Percentiles rank a stretch among this genome's conserved stretches.
phyloP scores from a whole-genome alignment of 2,888 invertebrate species.

The Caenorhabditis sp. region DNA sequence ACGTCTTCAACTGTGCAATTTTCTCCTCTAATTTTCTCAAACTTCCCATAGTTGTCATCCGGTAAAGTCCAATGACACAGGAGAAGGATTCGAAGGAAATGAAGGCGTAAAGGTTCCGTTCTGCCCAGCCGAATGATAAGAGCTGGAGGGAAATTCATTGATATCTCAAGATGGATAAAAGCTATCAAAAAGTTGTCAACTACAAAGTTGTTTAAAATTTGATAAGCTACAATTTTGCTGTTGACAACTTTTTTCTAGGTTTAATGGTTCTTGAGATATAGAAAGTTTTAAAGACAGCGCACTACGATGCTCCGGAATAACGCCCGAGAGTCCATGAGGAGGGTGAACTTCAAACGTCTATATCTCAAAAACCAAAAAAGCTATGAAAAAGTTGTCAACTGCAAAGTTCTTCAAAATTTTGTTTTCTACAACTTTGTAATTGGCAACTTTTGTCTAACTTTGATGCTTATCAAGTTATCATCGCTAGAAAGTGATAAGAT shows the following conservation, averaged over 20 bases:
- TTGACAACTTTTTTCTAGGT: not conserved
- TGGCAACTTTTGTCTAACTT: not conserved
- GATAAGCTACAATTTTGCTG: not conserved
- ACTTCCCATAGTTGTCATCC: constrained; percentile 8
- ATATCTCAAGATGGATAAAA: not conserved
- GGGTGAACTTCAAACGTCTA: not conserved
- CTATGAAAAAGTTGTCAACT: not conserved
- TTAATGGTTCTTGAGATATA: not conserved
- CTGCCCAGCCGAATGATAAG: constrained; percentile 34
- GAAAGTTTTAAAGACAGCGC: too few relatives aligned
- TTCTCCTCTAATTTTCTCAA: constrained; percentile 18
- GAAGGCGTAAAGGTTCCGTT: constrained; percentile 37
- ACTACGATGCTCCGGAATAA: too few relatives aligned
- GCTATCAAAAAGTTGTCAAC: not conserved
- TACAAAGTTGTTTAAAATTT: not conserved
- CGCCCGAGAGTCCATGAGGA: too few relatives aligned
- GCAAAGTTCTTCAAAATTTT: not conserved
- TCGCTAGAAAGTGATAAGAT: too few relatives aligned
- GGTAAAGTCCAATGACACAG: constrained; percentile 34
- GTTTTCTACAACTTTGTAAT: not conserved
- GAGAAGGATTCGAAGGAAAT: constrained; percentile 49
- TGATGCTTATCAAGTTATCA: not conserved
- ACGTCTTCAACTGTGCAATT: not conserved
- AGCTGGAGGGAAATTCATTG: not conserved
- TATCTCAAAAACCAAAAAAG: not conserved